A percentile compares a stretch with the other conserved stretches of the same genome.
Evolutionary conservation across 2,888 invertebrate genomes (phyloP).

Genomic region (Yponomeuta sedellus): DNA sequence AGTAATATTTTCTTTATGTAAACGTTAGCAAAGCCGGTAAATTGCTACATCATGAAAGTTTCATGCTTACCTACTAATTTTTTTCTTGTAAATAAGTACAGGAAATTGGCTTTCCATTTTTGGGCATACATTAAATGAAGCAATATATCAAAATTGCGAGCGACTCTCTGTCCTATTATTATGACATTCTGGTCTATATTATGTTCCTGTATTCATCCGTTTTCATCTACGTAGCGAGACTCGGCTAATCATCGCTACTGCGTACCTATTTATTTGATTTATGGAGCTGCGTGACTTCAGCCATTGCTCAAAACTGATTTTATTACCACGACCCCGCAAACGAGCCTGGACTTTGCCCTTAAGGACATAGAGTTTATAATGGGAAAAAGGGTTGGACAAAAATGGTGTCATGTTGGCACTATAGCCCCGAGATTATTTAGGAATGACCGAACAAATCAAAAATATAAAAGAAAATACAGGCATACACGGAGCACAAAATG

Average conservation of each 20-base stretch:
- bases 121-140: neutral
- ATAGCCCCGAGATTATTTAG: conserved; percentile 54
- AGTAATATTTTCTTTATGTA: too few species aligned
- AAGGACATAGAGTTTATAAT: conserved; percentile 35
- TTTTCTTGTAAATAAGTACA: neutral
- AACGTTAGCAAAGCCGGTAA: too few species aligned
- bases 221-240: neutral
- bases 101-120: neutral
- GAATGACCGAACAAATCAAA: conserved; percentile 63
- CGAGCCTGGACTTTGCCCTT: conserved; percentile 41
- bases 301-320: conserved; percentile 65
- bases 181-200: neutral
- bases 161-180: neutral
- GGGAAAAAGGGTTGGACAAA: conserved; percentile 19
- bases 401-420: conserved; percentile 60
- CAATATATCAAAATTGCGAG: neutral
- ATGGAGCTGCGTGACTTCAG: conserved; percentile 58
- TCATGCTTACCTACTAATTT: neutral
- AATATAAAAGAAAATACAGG: conserved; percentile 31
- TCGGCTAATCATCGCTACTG: conserved; percentile 44
- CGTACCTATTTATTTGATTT: conserved; percentile 58
- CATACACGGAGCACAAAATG: too few species aligned
- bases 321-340: conserved; percentile 42
- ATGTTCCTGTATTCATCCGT: too few species aligned
- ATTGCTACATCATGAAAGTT: too few species aligned